Base-by-base conservation (phyloP, 2,888 invertebrate genomes). In the Yponomeuta malinellus region DNA sequence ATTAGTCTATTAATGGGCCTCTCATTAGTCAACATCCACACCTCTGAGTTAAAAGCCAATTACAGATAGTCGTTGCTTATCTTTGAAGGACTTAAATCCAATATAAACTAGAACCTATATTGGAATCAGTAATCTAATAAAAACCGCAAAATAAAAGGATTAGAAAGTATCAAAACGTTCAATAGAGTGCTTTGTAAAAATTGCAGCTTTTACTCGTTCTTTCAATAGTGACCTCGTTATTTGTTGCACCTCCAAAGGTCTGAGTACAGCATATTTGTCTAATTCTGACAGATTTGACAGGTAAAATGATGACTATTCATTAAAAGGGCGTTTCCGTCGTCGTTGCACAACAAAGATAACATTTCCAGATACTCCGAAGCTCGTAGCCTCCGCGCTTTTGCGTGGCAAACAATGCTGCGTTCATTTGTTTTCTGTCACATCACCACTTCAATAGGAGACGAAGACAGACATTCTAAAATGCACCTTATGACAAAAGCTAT, bases 401-500 rank as follows among this genome's bases (percentile, higher is more conserved):
- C 52, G 52, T 5, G 69, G 59, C 43, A 65, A 71, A 72, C 69
- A 69, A 72, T 69, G 64, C 79, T 74, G 75, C 81, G 77, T 79
- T 78, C 83, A 83, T 85, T 85, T 83, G 80, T 85, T 83, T 83
- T 81, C 77, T 82, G 82, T 83, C 83, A 81, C 78, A 52, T 68
- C 52, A 80, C 77, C 77, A 76, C 72, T 72, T 70, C 72, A 43
- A 52, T 52, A 69, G 71, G 29, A 63, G 63, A 59, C 48, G 59
- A 12, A 48, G 23, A 8, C 15, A 59, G 52, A 59, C 15, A 59
- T 59, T 15, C 52, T 1, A 59, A 59, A 59, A 15, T 59, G 52
- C 15, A 59, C 52, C 52, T 59, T 59, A 15, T 59, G 52, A 59
- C 52, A 15, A 12, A 59, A 12, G 52, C 52, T 59, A 15, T 12